phyloP scores from a whole-genome alignment of 2,113 vertebrate genomes.

The Rhinolophus sinicus region DNA sequence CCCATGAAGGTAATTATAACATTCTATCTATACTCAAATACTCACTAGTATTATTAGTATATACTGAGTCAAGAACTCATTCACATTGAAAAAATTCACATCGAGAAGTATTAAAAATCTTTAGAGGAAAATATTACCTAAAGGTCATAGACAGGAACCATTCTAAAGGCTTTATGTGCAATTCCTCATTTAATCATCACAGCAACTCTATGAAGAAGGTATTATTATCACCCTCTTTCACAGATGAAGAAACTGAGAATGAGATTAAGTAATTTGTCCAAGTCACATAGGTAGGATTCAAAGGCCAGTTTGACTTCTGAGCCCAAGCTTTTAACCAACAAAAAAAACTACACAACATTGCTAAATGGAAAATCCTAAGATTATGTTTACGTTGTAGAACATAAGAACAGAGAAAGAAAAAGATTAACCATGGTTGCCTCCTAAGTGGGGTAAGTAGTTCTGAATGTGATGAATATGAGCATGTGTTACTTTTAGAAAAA shows the following conservation, averaged over 20 bases:
- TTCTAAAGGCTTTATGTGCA: not conserved
- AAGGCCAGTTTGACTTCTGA: not conserved
- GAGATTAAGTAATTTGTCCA: not conserved
- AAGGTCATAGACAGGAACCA: not conserved
- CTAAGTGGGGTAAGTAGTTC: not conserved
- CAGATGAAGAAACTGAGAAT: constrained; percentile 25
- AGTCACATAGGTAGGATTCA: not conserved
- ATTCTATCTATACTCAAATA: constrained; percentile 1
- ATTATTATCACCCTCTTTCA: not conserved
- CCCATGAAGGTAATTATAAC: constrained; percentile 1
- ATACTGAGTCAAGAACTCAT: constrained; percentile 27
- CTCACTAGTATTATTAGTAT: constrained; percentile 44
- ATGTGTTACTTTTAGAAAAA: constrained; percentile 22
- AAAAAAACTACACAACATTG: not conserved
- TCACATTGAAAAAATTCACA: constrained; percentile 27
- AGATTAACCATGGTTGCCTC: not conserved
- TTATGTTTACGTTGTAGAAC: not conserved
- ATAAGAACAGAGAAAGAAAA: not conserved
- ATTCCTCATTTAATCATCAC: not conserved
- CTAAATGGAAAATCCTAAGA: not conserved
- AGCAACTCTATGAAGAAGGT: not conserved
- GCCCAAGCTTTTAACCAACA: not conserved
- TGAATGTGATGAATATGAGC: not conserved
- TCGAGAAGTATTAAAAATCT: not conserved
- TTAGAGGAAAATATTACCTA: not conserved